Evolutionary conservation across 1,140 invertebrate species (phyloP).

Genomic region (Yoshiicerus persimilis): DNA sequence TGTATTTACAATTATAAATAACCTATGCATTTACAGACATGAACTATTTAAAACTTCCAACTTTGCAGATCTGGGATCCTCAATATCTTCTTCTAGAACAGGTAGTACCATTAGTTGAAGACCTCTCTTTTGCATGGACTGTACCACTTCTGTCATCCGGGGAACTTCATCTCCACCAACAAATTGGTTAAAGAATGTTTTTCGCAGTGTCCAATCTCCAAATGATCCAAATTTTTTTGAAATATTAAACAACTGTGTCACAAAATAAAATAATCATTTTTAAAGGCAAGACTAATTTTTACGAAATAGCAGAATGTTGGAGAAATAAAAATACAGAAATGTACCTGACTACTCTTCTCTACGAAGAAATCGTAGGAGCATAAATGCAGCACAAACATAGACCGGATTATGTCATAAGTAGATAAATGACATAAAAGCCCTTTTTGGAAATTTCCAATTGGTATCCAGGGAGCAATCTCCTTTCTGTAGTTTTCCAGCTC

Average conservation of each 20-base stretch:
- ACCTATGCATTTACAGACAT: background rate
- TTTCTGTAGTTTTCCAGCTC: background rate
- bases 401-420: slow-evolving; percentile 50
- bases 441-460: slow-evolving; percentile 40
- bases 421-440: slow-evolving; percentile 43
- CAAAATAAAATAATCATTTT: background rate
- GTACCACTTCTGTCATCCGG: slow-evolving; percentile 48
- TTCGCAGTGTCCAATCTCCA: slow-evolving; percentile 44
- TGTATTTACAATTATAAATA: background rate
- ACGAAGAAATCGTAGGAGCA: slow-evolving; percentile 52
- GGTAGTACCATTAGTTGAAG: slow-evolving; percentile 54
- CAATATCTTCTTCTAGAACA: slow-evolving; percentile 54
- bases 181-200: slow-evolving; percentile 53
- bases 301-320: background rate
- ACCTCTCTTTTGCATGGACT: slow-evolving; percentile 46
- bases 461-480: slow-evolving; percentile 42
- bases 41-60: background rate
- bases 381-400: slow-evolving; percentile 50
- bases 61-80: slow-evolving; percentile 46
- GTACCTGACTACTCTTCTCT: slow-evolving; percentile 50
- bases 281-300: background rate
- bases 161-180: slow-evolving; percentile 52
- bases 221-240: slow-evolving; percentile 47
- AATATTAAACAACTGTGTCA: slow-evolving; percentile 48
- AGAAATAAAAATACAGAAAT: background rate